Evolutionary conservation across 2,113 vertebrate genomes (phyloP).

Genomic region (Trachemys scripta): DNA sequence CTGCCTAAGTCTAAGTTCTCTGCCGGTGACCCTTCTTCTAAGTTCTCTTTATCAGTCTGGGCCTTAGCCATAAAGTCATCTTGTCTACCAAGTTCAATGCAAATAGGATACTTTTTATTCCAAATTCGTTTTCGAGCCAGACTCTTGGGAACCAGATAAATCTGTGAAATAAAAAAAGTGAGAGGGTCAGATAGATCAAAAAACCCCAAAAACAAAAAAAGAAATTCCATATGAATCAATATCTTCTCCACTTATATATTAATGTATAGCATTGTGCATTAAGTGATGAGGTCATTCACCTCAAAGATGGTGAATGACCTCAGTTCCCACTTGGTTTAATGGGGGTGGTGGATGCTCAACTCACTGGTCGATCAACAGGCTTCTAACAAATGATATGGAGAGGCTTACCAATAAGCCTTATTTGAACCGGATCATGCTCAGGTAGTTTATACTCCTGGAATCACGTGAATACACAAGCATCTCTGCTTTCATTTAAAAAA

Average conservation of each 20-base stretch:
- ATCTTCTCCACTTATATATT: neutral
- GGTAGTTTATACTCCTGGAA: neutral
- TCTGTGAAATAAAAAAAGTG: slow-evolving; percentile 77
- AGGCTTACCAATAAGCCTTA: neutral
- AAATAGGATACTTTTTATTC: slow-evolving; percentile 99
- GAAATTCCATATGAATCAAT: neutral
- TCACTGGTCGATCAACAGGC: neutral
- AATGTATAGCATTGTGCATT: neutral
- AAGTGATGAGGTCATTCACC: neutral
- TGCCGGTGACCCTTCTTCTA: slow-evolving; percentile 79
- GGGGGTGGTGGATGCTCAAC: neutral
- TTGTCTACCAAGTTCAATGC: slow-evolving; percentile 93
- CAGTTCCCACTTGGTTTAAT: neutral
- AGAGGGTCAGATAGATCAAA: slow-evolving; percentile 25
- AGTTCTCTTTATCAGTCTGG: slow-evolving; percentile 83
- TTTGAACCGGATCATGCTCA: neutral
- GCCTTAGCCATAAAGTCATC: slow-evolving; percentile 97
- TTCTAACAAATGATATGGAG: neutral
- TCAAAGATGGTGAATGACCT: neutral
- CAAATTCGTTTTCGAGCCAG: slow-evolving; percentile 96
- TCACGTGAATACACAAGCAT: neutral
- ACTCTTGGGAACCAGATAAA: slow-evolving; percentile 93
- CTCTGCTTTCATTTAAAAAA: neutral
- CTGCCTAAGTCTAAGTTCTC: slow-evolving; percentile 81
- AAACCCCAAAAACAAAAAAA: neutral